Conservation (phyloP, 2,113 vertebrate genomes). For the Archocentrus centrarchus region DNA sequence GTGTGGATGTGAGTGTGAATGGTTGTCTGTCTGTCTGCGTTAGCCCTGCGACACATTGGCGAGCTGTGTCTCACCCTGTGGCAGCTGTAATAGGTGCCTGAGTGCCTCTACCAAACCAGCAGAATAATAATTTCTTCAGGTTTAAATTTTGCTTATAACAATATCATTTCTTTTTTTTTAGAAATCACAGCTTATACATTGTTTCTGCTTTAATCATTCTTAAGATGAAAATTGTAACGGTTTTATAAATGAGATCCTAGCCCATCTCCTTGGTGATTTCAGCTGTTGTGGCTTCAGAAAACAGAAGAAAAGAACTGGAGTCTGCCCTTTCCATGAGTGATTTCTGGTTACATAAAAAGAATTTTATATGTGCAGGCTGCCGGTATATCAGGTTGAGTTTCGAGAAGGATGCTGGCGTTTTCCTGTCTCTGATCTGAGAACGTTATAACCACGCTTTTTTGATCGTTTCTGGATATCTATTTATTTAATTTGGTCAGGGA, state of each 20-base stretch:
- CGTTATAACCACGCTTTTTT: slow-evolving; percentile 49
- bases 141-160: neutral
- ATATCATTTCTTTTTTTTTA: neutral
- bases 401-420: neutral
- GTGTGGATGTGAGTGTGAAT: too few species aligned
- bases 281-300: slow-evolving; percentile 19
- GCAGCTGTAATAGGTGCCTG: neutral
- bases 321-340: slow-evolving; percentile 14
- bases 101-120: neutral
- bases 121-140: neutral
- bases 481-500: slow-evolving; percentile 64
- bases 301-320: slow-evolving; percentile 6
- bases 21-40: too few species aligned
- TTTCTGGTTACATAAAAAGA: slow-evolving; percentile 33
- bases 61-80: too few species aligned
- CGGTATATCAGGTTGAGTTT: slow-evolving; percentile 24
- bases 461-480: slow-evolving; percentile 49
- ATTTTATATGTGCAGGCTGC: neutral
- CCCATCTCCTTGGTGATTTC: slow-evolving; percentile 37
- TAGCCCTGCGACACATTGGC: too few species aligned
- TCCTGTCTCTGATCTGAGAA: slow-evolving; percentile 42
- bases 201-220: neutral
- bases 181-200: neutral
- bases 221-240: neutral
- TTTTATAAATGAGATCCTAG: neutral